These are phyloP conservation scores for Schizopygopsis malacanthus DNA, from an alignment of 2,797 vertebrate species.

Conservation along the genomic window DNA sequence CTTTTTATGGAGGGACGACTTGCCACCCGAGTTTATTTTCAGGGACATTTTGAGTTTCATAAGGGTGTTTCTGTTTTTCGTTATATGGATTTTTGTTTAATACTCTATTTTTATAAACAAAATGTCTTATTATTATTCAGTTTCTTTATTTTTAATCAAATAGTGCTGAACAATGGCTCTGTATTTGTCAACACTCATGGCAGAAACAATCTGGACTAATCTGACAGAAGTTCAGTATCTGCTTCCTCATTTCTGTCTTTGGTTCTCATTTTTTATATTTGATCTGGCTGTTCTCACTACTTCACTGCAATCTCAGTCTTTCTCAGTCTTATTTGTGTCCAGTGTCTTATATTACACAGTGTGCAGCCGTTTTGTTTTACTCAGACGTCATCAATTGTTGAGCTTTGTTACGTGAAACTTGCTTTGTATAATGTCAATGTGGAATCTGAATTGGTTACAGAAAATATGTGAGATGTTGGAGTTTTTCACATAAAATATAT, in stretches of 20 bases:
- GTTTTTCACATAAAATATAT: background rate
- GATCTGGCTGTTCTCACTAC: background rate
- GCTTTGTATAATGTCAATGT: background rate
- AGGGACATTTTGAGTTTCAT: background rate
- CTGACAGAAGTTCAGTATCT: background rate
- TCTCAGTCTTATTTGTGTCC: background rate
- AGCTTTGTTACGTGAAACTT: background rate
- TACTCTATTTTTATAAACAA: background rate
- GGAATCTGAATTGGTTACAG: background rate
- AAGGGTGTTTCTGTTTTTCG: background rate
- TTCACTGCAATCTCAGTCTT: background rate
- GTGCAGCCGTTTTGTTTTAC: background rate
- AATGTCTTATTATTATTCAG: too few relatives aligned
- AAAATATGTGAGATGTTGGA: background rate
- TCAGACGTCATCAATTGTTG: background rate
- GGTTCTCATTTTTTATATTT: background rate
- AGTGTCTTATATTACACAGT: background rate
- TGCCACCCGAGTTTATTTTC: background rate
- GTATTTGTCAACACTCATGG: background rate
- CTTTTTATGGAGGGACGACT: background rate
- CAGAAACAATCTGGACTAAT: conserved; percentile 5
- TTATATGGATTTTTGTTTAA: background rate
- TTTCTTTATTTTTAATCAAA: conserved; percentile 1
- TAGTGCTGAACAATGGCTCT: background rate
- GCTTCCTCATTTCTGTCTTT: background rate